phyloP scores from a whole-genome alignment of 2,113 vertebrate genomes.

The Gadus macrocephalus region DNA sequence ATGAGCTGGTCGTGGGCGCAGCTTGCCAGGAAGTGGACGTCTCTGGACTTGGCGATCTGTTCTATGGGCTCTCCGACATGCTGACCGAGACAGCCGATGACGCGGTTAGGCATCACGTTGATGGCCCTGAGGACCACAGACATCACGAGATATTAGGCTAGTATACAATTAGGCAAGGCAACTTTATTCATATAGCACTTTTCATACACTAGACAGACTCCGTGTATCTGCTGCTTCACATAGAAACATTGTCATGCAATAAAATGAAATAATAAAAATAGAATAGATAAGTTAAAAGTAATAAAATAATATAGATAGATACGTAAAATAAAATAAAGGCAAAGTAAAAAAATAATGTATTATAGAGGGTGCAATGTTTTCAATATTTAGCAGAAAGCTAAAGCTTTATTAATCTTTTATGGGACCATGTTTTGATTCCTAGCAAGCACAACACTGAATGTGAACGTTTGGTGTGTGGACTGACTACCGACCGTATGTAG shows the following conservation, averaged over 20 bases:
- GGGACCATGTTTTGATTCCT: too few species aligned
- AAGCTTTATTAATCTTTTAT: too few species aligned
- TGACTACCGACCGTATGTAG: constrained; percentile 79
- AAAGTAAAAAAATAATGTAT: too few species aligned
- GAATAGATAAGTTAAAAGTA: neutral
- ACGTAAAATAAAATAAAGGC: neutral
- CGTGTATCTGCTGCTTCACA: too few species aligned
- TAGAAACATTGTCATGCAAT: neutral
- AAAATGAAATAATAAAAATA: neutral
- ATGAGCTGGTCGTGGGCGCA: constrained; percentile 88
- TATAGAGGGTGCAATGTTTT: too few species aligned
- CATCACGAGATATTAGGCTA: too few species aligned
- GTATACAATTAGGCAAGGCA: too few species aligned
- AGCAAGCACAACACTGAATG: too few species aligned
- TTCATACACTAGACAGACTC: too few species aligned
- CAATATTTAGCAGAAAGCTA: too few species aligned
- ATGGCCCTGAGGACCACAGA: constrained; percentile 73
- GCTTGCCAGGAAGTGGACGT: constrained; percentile 80
- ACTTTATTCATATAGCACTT: too few species aligned
- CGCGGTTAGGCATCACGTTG: constrained; percentile 87
- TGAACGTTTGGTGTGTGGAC: too few species aligned
- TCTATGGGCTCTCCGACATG: constrained; percentile 88
- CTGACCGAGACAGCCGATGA: constrained; percentile 89
- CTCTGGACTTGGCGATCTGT: constrained; percentile 75
- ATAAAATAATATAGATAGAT: neutral